Percentiles rank a stretch among this genome's conserved stretches.
phyloP scores from a whole-genome alignment of 2,113 vertebrate species.

The Accipiter virgatus region DNA sequence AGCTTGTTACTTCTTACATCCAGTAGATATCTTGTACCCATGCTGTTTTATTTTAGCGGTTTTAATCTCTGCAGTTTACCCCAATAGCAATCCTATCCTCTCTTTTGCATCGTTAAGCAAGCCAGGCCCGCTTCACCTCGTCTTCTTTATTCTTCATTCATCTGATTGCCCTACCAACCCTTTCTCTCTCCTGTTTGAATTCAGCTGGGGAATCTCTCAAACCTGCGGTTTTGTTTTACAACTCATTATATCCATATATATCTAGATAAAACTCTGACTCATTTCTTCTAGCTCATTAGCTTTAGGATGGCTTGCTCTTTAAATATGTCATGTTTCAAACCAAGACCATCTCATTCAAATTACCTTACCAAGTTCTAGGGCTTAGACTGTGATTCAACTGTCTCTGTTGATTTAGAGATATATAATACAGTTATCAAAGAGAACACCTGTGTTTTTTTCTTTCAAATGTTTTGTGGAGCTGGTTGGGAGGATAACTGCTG shows the following conservation, averaged over 20 bases:
- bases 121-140: background rate
- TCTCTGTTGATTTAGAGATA: background rate
- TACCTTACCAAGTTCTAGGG: background rate
- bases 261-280: background rate
- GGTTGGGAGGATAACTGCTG: background rate
- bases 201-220: background rate
- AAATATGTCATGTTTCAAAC: background rate
- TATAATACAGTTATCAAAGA: background rate
- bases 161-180: background rate
- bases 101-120: background rate
- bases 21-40: background rate
- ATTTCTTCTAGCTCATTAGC: constrained; percentile 7
- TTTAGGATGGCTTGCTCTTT: background rate
- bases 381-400: background rate
- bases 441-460: background rate
- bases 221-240: background rate
- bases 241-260: background rate
- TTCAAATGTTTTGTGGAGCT: background rate
- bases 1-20: background rate
- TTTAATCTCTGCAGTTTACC: background rate
- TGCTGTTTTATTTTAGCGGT: background rate
- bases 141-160: background rate
- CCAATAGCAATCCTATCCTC: background rate
- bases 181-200: background rate
- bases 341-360: background rate